Evolutionary conservation across 1,140 invertebrate genomes (phyloP).

Genomic region (Macrotrachela quadricornifera): DNA sequence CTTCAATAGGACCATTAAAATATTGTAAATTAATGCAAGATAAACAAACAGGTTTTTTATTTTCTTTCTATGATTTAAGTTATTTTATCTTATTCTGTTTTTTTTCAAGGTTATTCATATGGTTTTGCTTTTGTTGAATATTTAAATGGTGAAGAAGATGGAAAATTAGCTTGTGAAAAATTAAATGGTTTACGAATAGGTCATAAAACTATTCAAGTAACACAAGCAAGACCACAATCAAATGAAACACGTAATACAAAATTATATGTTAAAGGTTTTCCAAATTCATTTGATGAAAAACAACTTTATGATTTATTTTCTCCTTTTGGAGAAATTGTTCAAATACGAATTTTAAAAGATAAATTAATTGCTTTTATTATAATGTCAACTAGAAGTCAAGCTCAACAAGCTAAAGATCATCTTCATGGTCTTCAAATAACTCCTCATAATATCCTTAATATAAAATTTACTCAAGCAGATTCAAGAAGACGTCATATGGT

Average conservation of each 20-base stretch:
- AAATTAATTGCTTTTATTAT: no score
- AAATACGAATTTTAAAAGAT: not conserved
- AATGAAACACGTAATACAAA: constrained; percentile 9
- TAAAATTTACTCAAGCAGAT: no score
- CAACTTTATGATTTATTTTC: not conserved
- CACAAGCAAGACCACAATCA: not conserved
- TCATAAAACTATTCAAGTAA: constrained; percentile 5
- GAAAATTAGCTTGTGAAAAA: not conserved
- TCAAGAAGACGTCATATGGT: no score
- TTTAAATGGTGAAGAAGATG: not conserved
- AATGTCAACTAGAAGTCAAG: no score
- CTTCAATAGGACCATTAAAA: constrained; percentile 3
- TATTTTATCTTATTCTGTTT: not conserved
- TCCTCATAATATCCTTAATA: no score
- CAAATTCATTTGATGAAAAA: not conserved
- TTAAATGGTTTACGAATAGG: constrained; percentile 1
- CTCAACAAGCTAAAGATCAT: no score
- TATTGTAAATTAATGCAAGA: constrained; percentile 5
- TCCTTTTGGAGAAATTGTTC: constrained; percentile 5
- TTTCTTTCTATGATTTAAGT: no score
- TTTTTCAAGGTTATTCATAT: constrained; percentile 1
- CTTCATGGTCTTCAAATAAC: no score
- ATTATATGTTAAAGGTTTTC: constrained; percentile 7
- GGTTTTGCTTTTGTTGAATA: constrained; percentile 9
- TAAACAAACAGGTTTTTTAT: not conserved